Conservation (phyloP, 1,140 invertebrate species). For the Colletes gigas region DNA sequence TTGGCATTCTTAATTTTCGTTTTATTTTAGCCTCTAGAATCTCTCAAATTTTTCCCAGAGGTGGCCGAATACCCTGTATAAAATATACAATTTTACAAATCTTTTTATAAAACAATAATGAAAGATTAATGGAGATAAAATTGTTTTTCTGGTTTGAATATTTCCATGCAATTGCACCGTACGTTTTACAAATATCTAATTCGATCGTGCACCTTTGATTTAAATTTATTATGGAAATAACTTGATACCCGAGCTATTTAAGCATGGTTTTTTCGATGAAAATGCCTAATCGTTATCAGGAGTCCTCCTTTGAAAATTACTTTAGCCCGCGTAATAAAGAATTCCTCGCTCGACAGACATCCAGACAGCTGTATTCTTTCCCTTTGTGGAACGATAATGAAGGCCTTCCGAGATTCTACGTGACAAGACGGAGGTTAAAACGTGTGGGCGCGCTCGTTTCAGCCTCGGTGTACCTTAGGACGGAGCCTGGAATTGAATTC, state of each 20-base stretch:
- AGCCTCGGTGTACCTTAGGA: conserved; percentile 12
- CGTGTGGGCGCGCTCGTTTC: conserved; percentile 38
- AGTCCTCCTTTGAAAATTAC: not conserved
- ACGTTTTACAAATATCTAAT: too few species aligned
- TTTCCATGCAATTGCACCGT: too few species aligned
- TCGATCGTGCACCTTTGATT: not conserved
- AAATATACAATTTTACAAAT: too few species aligned
- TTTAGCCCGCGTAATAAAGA: conserved; percentile 38
- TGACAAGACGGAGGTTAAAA: conserved; percentile 54
- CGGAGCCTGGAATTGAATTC: conserved; percentile 70
- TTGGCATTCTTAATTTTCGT: too few species aligned
- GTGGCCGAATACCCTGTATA: too few species aligned
- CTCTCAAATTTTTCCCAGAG: too few species aligned
- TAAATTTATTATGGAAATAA: not conserved
- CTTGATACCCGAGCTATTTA: not conserved
- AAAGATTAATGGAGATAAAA: too few species aligned
- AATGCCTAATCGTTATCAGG: not conserved
- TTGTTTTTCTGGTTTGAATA: too few species aligned
- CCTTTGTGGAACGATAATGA: conserved; percentile 45
- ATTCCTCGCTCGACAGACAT: conserved; percentile 43
- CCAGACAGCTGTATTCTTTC: conserved; percentile 43
- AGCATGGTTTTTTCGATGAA: not conserved
- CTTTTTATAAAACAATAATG: too few species aligned
- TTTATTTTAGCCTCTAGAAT: too few species aligned
- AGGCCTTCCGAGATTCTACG: conserved; percentile 55